Percentiles rank a stretch among this genome's conserved stretches.
phyloP scores from a whole-genome alignment of 1,140 invertebrate genomes.

The Tetranychus urticae region DNA sequence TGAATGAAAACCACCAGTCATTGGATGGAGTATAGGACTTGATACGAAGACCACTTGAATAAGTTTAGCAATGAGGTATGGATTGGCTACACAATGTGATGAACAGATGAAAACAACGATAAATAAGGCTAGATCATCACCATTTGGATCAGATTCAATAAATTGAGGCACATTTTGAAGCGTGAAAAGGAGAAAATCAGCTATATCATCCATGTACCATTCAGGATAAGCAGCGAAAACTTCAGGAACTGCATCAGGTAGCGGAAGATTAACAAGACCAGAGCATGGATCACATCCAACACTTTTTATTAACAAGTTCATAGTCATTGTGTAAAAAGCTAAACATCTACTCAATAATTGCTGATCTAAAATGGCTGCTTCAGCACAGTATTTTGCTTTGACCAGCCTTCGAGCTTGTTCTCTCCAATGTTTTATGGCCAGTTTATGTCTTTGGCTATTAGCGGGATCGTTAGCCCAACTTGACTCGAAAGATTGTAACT shows the following conservation, averaged over 20 bases:
- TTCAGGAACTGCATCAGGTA: slow-evolving; percentile 11
- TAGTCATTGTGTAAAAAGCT: slow-evolving; percentile 53
- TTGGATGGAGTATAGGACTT: slow-evolving; percentile 51
- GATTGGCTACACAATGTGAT: slow-evolving; percentile 56
- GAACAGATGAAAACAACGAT: slow-evolving; percentile 44
- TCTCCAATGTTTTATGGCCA: slow-evolving; percentile 15
- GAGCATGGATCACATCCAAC: slow-evolving; percentile 7
- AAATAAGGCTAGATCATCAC: slow-evolving; percentile 35
- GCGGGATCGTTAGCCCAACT: slow-evolving; percentile 7
- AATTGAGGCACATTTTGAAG: slow-evolving; percentile 10
- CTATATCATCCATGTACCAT: slow-evolving; percentile 42
- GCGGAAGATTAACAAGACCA: background rate
- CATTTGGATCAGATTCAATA: slow-evolving; percentile 23
- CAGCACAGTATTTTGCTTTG: slow-evolving; percentile 26
- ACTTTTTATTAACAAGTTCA: slow-evolving; percentile 43
- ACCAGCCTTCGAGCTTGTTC: slow-evolving; percentile 22
- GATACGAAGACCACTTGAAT: slow-evolving; percentile 53
- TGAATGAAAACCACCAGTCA: slow-evolving; percentile 32
- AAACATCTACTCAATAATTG: slow-evolving; percentile 37
- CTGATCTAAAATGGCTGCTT: slow-evolving; percentile 39
- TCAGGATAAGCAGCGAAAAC: slow-evolving; percentile 50
- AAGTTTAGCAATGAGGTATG: slow-evolving; percentile 68
- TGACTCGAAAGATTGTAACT: slow-evolving; percentile 34
- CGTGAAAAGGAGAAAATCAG: slow-evolving; percentile 14
- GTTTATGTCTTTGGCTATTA: background rate